Evolutionary conservation across 2,797 vertebrate genomes (phyloP), one percentile per base, ranked within the genome.

Genomic region (Kryptolebias ocellatus): DNA sequence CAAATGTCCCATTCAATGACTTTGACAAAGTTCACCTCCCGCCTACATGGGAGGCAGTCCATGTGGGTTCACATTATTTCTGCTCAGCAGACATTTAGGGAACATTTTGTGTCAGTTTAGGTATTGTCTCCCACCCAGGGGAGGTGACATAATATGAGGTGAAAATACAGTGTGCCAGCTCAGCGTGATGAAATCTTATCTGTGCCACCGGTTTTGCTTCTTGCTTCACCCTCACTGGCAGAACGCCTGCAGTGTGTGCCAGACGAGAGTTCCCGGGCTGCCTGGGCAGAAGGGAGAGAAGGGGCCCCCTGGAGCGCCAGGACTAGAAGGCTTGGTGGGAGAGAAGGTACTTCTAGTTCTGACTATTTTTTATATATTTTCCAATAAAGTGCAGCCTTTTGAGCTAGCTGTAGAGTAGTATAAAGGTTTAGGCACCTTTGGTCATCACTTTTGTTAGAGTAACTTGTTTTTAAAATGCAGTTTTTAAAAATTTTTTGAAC

Each of bases 181-280:
- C 69, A 75, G 59, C 73, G 79, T 81, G 84, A 88, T 87, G 76
- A 88, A 87, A 86, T 90, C 74, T 72, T 84, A 72, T 81, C 85
- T 80, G 72, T 90, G 76, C 83, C 65, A 73, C 73, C 62, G 54
- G 74, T 76, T 83, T 83, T 80, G 61, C 71, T 72, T 68, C 73
- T 78, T 70, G 62, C 61, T 59, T 74, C 52, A 39, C 61, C 64
- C 72, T 52, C 54, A 3, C 65, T 68, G 74, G 67, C 84, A 96
- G 95, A 97, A 96, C 68, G 92, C 95, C 86, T 97, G 94, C 92
- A 94, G 93, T 79, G 85, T 89, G 74, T 96, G 94, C 79, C 93
- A 95, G 84, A 79, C 79, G n/a, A 91, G 87, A 79, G 83, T 93
- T 31, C 92, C 94, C 1, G 93, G 94, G 46, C 85, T 94, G 62